phyloP scores from a whole-genome alignment of 2,113 vertebrate genomes.

The Onychostruthus taczanowskii region DNA sequence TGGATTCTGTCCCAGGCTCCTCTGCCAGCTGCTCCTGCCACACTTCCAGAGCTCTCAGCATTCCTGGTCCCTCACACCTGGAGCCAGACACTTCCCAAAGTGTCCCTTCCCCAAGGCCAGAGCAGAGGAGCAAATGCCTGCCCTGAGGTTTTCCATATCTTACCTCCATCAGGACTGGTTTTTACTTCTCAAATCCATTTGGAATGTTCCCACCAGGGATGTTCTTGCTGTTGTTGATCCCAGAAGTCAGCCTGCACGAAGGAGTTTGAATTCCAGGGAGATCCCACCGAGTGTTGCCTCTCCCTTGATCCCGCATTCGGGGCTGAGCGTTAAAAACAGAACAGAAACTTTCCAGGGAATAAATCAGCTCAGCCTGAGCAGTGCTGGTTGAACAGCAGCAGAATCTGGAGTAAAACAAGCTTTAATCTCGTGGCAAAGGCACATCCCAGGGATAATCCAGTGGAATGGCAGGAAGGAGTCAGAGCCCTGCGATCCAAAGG shows the following conservation, averaged over 20 bases:
- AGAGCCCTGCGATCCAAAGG: neutral
- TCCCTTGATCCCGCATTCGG: accelerated
- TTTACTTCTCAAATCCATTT: neutral
- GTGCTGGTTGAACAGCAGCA: neutral
- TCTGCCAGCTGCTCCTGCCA: neutral
- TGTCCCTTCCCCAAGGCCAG: neutral
- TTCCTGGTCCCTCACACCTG: neutral
- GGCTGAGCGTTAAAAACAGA: accelerated
- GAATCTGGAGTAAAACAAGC: neutral
- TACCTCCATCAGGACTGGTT: neutral
- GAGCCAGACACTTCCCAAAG: neutral
- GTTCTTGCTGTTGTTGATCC: neutral
- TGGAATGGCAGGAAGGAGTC: neutral
- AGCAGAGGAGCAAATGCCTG: accelerated
- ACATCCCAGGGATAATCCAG: neutral
- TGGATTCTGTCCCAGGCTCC: neutral
- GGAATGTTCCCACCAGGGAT: neutral
- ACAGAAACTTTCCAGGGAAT: neutral
- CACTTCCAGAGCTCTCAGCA: neutral
- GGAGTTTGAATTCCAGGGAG: neutral
- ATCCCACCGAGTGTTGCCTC: accelerated
- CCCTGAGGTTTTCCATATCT: accelerated
- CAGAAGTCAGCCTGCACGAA: neutral
- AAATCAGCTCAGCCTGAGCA: neutral
- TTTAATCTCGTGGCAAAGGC: neutral